Conservation (phyloP, 2,797 vertebrate genomes). For the Pantherophis alleghaniensis region DNA sequence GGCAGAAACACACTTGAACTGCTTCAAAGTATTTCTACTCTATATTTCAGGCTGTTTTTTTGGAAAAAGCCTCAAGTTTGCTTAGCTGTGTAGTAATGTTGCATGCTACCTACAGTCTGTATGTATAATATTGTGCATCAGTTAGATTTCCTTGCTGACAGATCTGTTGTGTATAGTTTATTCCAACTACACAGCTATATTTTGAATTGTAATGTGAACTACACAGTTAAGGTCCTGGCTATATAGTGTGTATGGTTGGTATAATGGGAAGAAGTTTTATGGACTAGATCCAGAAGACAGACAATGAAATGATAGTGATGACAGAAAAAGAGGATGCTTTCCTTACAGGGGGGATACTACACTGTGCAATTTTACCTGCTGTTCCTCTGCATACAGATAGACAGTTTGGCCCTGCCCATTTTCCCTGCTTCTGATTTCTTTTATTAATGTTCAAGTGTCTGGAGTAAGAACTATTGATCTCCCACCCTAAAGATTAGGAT, state of each 20-base stretch:
- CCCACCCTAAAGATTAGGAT: background rate
- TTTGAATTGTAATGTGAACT: background rate
- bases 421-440: background rate
- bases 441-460: background rate
- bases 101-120: background rate
- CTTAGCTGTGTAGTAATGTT: background rate
- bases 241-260: background rate
- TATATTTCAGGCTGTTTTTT: background rate
- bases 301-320: background rate
- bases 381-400: background rate
- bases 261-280: background rate
- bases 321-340: background rate
- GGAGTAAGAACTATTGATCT: background rate
- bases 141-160: background rate
- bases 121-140: background rate
- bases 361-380: background rate
- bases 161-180: background rate
- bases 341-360: background rate
- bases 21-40: background rate
- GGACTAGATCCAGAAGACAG: background rate
- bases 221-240: background rate
- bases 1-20: background rate
- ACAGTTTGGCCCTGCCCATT: background rate
- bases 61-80: background rate
- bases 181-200: background rate